phyloP scores from a whole-genome alignment of 2,797 vertebrate genomes.

The Myotis findleyi region DNA sequence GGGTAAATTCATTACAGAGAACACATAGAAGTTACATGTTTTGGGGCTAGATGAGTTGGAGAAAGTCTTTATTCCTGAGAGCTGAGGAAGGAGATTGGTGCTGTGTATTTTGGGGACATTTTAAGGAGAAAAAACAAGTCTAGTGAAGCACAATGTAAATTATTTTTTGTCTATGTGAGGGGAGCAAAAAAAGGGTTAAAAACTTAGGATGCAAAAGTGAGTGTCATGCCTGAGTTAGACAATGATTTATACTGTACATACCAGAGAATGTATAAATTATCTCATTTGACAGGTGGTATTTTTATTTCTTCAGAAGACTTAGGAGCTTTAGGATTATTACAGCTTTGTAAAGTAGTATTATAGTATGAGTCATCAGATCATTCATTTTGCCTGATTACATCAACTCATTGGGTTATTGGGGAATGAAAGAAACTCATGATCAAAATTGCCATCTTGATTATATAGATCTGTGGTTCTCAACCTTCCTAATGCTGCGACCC shows the following conservation, averaged over 20 bases:
- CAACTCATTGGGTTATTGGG: constrained; percentile 58
- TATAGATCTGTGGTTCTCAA: not conserved
- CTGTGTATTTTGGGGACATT: not conserved
- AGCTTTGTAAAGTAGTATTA: constrained; percentile 62
- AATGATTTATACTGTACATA: constrained; percentile 59
- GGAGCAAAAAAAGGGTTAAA: constrained; percentile 44
- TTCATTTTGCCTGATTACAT: constrained; percentile 73
- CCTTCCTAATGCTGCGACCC: too few species aligned
- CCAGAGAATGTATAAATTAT: constrained; percentile 58
- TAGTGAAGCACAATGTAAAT: constrained; percentile 26
- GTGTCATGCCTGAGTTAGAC: constrained; percentile 46
- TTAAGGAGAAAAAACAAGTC: constrained; percentile 20
- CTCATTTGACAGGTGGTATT: constrained; percentile 70
- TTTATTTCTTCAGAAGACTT: constrained; percentile 69
- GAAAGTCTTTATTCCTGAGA: constrained; percentile 17
- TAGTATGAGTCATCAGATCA: constrained; percentile 65
- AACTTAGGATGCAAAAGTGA: constrained; percentile 18
- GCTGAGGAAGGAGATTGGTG: not conserved
- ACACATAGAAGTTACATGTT: not conserved
- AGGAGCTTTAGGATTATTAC: constrained; percentile 70
- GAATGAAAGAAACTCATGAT: constrained; percentile 67
- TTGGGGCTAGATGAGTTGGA: not conserved
- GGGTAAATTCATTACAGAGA: not conserved
- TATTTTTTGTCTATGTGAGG: constrained; percentile 25
- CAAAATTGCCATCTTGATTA: constrained; percentile 62